Evolutionary conservation across 2,113 vertebrate species (phyloP), one percentile per base, ranked within the genome.

Genomic region (Leucopsar rothschildi): DNA sequence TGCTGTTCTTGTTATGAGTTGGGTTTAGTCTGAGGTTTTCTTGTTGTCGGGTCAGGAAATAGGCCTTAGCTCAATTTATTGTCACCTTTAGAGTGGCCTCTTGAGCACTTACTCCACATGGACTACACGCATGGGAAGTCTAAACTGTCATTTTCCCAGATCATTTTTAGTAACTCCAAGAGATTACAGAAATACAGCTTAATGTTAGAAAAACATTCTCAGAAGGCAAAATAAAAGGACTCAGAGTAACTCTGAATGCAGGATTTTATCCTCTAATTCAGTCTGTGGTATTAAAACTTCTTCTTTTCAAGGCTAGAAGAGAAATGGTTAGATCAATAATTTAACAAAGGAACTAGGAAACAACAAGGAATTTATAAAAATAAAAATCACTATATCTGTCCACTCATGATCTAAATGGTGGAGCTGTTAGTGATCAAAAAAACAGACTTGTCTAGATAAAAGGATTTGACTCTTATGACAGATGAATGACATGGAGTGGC

Each of bases 401-500:
- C 11, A n/a, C 11, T 18, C n/a, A 5, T 63, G 20, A 50, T 59
- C 25, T 86, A 72, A 87, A 83, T 53, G 23, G 12, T 35, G 19
- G 61, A 65, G n/a, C 20, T 70, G 25, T 42, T 60, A 60, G 45
- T 61, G 23, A n/a, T 57, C 35, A 35, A 88, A 52, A 85, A 24
- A 4, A 0, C 28, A 60, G 20, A 53, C 42, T 10, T 68, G 14
- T 64, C 28, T 59, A 72, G 22, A 78, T 42, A 20, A 90, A 76
- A 78, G 23, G 25, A 45, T 42, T 77, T 55, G 12, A 29, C 37
- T 82, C 15, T 60, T 73, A 29, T 1, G 14, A 60, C 45, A 31
- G 0, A 0, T 65, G 39, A 78, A 64, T 24, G 22, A 63, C 17
- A 44, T 49, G 8, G 17, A 73, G n/a, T 33, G 24, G 5, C 70